Conservation (phyloP, 2,113 vertebrate genomes). For the Alces alces region DNA sequence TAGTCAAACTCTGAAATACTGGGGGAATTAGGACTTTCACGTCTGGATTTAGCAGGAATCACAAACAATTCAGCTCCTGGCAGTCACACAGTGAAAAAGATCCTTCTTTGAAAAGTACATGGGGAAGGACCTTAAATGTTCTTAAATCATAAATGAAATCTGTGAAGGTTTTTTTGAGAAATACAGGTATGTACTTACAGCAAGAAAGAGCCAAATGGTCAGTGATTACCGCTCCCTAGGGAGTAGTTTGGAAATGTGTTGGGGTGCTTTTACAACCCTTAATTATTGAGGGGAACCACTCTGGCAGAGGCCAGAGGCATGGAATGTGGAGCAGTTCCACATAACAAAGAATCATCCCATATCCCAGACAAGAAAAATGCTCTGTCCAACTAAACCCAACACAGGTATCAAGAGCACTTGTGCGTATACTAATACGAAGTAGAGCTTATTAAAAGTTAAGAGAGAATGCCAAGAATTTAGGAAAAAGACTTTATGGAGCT, state of each 20-base stretch:
- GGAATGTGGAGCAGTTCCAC: neutral
- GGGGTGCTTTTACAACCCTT: neutral
- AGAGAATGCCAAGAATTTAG: neutral
- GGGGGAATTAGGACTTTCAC: neutral
- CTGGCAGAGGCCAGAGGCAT: neutral
- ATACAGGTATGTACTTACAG: neutral
- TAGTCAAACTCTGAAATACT: neutral
- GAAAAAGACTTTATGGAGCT: neutral
- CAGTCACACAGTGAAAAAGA: neutral
- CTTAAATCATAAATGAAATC: neutral
- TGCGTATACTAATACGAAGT: neutral
- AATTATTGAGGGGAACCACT: neutral
- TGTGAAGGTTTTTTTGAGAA: neutral
- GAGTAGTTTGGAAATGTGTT: neutral
- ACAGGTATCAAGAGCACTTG: neutral
- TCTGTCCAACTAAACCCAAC: neutral
- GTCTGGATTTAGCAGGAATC: neutral
- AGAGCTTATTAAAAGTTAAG: neutral
- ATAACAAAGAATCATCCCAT: neutral
- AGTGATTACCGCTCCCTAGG: neutral
- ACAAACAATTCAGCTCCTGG: neutral
- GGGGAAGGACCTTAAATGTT: neutral
- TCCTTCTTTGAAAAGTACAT: neutral
- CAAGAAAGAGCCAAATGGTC: neutral
- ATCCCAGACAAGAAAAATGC: neutral